Evolutionary conservation across 2,797 vertebrate species (phyloP), one percentile per base, ranked within the genome.

Genomic region (Sibirionetta formosa): DNA sequence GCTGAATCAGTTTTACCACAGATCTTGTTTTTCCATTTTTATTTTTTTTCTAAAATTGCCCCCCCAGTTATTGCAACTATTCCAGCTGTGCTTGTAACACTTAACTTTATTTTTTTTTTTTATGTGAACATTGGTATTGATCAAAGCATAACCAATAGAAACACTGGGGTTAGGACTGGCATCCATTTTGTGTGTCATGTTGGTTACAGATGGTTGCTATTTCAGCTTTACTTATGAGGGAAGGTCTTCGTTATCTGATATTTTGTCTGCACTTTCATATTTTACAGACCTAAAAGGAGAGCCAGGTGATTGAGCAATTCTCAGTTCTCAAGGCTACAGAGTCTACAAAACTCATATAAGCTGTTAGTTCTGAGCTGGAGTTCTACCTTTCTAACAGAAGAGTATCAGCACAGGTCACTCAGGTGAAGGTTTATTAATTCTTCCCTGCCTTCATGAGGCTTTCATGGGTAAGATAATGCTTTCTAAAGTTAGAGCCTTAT

Each of bases 361-460:
- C 26, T 77, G 1, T 76, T 36, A 71, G 44, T 27, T 82, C 19
- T 79, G 75, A 69, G 66, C 33, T 89, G 58, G 33, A 82, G 18
- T 14, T 56, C 3, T 58, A 29, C 22, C 57, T 90, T 83, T 15
- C 56, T 75, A 58, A 64, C 9, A 91, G 33, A 70, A 89, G 87
- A 87, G 44, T 24, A 73, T 46, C n/a, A 56, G 5, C 40, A 19
- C 3, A 75, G 77, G 50, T 72, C 83, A 72, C 20, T 35, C 35
- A 76, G 72, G 58, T 82, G 71, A 94, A 88, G 66, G 66, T 57
- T 93, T 71, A 46, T 77, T 70, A 85, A 79, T 88, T 86, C 38
- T 84, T 92, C 68, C 20, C 50, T 93, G 66, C 33, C 40, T 79
- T 75, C 50, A 14, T 63, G 20, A 78, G 15, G 8, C 78, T 92